Evolutionary conservation across 35 echinoderm and acorn worm species (phyloP).

Genomic region (Holothuria glaberrima): DNA sequence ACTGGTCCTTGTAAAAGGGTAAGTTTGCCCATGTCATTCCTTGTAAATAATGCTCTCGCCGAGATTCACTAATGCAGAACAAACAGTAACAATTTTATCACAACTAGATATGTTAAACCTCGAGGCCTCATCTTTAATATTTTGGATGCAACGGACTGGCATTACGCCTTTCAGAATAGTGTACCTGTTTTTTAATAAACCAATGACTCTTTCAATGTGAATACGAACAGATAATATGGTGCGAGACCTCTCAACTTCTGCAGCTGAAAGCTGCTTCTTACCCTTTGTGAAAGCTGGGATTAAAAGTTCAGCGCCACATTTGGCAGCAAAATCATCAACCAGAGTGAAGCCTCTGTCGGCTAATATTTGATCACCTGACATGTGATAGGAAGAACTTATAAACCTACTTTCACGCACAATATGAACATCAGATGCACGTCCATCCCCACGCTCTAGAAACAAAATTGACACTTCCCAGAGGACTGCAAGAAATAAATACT

Average conservation of each 20-base stretch:
- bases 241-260: conserved; percentile 32
- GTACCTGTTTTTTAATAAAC: conserved; percentile 55
- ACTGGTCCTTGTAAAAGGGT: no score
- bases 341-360: conserved; percentile 54
- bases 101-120: conserved; percentile 30
- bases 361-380: conserved; percentile 61
- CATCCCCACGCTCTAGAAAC: conserved; percentile 54
- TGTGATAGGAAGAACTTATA: conserved; percentile 13
- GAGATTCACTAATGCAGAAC: conserved; percentile 49
- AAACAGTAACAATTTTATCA: conserved; percentile 59
- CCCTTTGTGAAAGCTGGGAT: conserved; percentile 46
- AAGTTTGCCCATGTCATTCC: background rate
- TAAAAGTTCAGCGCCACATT: conserved; percentile 21
- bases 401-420: conserved; percentile 44
- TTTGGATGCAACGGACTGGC: conserved; percentile 44
- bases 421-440: conserved; percentile 46
- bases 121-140: conserved; percentile 40
- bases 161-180: conserved; percentile 45
- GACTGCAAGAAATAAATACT: conserved; percentile 49
- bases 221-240: conserved; percentile 50
- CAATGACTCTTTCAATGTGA: conserved; percentile 59
- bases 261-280: conserved; percentile 19
- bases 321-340: conserved; percentile 56
- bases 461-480: conserved; percentile 50
- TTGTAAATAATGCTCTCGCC: conserved; percentile 53